Conservation (phyloP, 1,140 invertebrate species). For the Trichogramma pretiosum region DNA sequence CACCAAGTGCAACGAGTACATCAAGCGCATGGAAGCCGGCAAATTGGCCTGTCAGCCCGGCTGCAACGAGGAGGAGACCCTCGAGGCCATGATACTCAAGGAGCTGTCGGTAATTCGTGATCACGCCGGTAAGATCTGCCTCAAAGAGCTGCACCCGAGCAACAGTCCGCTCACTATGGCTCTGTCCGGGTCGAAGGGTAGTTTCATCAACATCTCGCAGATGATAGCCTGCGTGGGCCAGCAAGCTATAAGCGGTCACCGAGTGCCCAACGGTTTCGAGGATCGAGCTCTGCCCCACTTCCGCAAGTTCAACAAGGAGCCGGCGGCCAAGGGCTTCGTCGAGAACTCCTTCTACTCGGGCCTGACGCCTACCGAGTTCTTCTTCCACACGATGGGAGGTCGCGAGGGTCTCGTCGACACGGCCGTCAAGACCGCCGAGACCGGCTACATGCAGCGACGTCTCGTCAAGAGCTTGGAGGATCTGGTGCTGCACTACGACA, state of each 20-base stretch:
- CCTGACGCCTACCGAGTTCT: conserved; percentile 94
- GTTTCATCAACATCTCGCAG: conserved; percentile 98
- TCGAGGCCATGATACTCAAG: conserved; percentile 89
- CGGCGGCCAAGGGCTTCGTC: conserved; percentile 94
- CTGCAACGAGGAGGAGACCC: conserved; percentile 80
- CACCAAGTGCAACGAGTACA: conserved; percentile 81
- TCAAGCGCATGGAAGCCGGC: conserved; percentile 74
- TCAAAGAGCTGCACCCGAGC: conserved; percentile 69
- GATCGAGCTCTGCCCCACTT: conserved; percentile 92
- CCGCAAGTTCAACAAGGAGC: conserved; percentile 73
- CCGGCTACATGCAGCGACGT: conserved; percentile 94
- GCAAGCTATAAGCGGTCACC: conserved; percentile 94
- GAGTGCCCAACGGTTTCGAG: conserved; percentile 92
- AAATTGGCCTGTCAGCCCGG: conserved; percentile 83
- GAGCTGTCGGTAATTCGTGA: conserved; percentile 95
- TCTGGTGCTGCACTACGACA: conserved; percentile 91
- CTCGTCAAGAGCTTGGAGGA: conserved; percentile 93
- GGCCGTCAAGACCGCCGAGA: conserved; percentile 98
- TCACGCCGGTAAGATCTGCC: conserved; percentile 90
- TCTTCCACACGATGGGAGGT: conserved; percentile 98
- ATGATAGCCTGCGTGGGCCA: conserved; percentile 99
- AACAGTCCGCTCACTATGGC: conserved; percentile 97
- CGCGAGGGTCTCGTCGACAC: conserved; percentile 97
- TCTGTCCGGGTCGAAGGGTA: conserved; percentile 89
- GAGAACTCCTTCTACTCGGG: conserved; percentile 97